Base-by-base conservation (phyloP, 2,797 vertebrate genomes). In the Pipistrellus pygmaeus region DNA sequence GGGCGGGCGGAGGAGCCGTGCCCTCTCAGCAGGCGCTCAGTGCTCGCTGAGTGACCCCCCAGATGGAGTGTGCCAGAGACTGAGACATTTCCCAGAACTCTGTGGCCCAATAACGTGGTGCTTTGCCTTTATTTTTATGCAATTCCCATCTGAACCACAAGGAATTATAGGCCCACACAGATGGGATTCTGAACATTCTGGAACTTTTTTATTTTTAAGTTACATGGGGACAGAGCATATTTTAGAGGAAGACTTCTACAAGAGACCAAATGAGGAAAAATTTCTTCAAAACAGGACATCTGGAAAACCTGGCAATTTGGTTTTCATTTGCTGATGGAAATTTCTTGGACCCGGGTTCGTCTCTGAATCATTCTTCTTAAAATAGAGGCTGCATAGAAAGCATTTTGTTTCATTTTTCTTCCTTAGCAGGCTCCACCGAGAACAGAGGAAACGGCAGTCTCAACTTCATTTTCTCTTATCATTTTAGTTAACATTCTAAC, bases 211-310 rank as follows among this genome's bases (percentile, higher is more conserved):
- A 76, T 92, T 96, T 94, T 94, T 85, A 95, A 96, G 90, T 93
- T 89, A 92, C 25, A 77, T 21, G 27, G 82, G 88, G 30, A n/a
- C 82, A 95, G 75, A 81, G 41, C 48, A n/a, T 80, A 89, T 77
- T 94, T 94, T 72, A 48, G 81, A 92, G 30, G 57, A 77, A 93
- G 73, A 71, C 76, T 82, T 95, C 88, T 87, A 90, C 20, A 91
- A 92, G 64, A 93, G 81, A 87, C 87, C 68, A 96, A 95, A 95
- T 71, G 87, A 97, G 89, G 81, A 72, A 91, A 96, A 71, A n/a
- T 68, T 64, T 95, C 84, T 86, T 93, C 84, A 82, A 93, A 93
- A 95, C 32, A 57, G 95, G 81, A 96, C 87, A 95, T 88, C 84
- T 95, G 95, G 80, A 64, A 95, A 96, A 93, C 88, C 81, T 95